These are phyloP conservation scores for Florisuga fusca DNA, from an alignment of 2,797 vertebrate species.

Conservation along the genomic window DNA sequence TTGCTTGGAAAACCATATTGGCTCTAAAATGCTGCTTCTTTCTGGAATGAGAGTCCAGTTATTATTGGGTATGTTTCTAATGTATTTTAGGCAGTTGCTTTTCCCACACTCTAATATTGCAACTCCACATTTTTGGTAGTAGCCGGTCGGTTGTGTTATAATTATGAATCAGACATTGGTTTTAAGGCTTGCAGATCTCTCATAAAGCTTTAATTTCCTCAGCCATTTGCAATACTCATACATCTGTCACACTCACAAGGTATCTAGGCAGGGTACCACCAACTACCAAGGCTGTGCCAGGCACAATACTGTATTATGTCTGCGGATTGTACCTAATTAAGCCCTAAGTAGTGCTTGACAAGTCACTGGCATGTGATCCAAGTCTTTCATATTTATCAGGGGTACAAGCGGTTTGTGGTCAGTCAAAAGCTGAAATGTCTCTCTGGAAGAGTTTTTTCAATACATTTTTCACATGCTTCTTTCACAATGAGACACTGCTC, in stretches of 20 bases:
- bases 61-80: slow-evolving; percentile 9
- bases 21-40: background rate
- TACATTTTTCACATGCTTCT: slow-evolving; percentile 51
- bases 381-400: slow-evolving; percentile 52
- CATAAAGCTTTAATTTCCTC: slow-evolving; percentile 54
- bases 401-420: slow-evolving; percentile 64
- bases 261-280: slow-evolving; percentile 12
- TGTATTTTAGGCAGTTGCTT: slow-evolving; percentile 2
- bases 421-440: slow-evolving; percentile 47
- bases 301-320: slow-evolving; percentile 30
- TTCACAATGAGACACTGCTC: slow-evolving; percentile 3
- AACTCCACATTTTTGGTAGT: slow-evolving; percentile 26
- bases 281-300: slow-evolving; percentile 24
- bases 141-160: slow-evolving; percentile 21
- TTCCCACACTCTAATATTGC: slow-evolving; percentile 38
- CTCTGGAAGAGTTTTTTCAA: slow-evolving; percentile 34
- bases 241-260: background rate
- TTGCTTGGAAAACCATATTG: background rate
- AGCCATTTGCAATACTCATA: slow-evolving; percentile 21
- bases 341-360: slow-evolving; percentile 53
- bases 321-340: slow-evolving; percentile 44
- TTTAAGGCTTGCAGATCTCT: slow-evolving; percentile 53
- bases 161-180: slow-evolving; percentile 45
- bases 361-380: slow-evolving; percentile 30
- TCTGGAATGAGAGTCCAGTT: slow-evolving; percentile 15